These are phyloP conservation scores for Camptogramma bilineatum DNA, from an alignment of 2,888 invertebrate species.

Conservation along the genomic window DNA sequence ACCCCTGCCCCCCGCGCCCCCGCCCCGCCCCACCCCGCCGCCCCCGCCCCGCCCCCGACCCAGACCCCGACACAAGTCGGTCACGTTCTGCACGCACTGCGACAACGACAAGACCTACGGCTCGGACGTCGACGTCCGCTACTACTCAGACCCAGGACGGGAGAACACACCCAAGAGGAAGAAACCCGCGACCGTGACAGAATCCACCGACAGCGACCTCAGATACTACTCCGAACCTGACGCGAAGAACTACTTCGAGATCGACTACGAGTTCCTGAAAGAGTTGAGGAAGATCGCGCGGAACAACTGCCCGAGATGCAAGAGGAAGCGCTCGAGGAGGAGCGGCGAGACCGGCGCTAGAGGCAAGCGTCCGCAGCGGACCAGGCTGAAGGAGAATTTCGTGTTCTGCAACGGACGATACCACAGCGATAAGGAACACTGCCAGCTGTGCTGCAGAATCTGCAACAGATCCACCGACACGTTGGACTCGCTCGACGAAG, in stretches of 20 bases:
- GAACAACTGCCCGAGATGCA: constrained; percentile 76
- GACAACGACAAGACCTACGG: constrained; percentile 48
- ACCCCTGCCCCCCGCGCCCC: constrained; percentile 81
- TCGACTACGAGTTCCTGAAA: constrained; percentile 80
- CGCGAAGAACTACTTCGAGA: constrained; percentile 79
- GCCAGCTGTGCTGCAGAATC: constrained; percentile 70
- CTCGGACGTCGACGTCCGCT: constrained; percentile 59
- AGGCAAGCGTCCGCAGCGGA: constrained; percentile 49
- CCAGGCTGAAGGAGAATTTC: constrained; percentile 57
- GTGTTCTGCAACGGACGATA: constrained; percentile 74
- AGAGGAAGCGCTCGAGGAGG: constrained; percentile 57
- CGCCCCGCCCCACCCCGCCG: constrained; percentile 40
- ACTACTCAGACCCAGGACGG: constrained; percentile 75
- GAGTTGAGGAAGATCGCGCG: constrained; percentile 76
- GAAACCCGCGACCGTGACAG: constrained; percentile 52
- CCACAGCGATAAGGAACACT: constrained; percentile 73
- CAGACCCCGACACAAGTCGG: constrained; percentile 57
- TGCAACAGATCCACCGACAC: constrained; percentile 76
- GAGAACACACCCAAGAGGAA: constrained; percentile 38
- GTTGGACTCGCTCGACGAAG: constrained; percentile 72
- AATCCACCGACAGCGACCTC: constrained; percentile 64
- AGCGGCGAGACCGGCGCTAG: constrained; percentile 47
- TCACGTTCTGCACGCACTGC: constrained; percentile 69
- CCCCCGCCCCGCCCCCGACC: constrained; percentile 63
- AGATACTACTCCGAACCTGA: constrained; percentile 82